Evolutionary conservation across 2,113 vertebrate species (phyloP), one percentile per base, ranked within the genome.

Genomic region (Myrmophylax atrothorax): DNA sequence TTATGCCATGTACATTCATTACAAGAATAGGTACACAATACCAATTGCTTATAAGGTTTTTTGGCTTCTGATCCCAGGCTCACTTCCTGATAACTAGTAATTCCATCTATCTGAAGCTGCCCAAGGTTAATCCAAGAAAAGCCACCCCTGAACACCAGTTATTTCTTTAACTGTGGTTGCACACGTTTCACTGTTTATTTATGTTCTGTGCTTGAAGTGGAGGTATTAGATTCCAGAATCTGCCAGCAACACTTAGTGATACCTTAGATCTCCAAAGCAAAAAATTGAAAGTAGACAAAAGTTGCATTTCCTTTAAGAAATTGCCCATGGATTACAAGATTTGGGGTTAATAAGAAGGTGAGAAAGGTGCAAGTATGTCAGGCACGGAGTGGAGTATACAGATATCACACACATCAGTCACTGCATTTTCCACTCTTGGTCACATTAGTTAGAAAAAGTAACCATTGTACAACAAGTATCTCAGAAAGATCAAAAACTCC

Each of bases 271-370:
- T 63, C n/a, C 42, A 77, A 55, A 19, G 59, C 25, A 81, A 50
- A 77, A 76, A 72, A 33, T 10, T 2, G 0, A 3, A 80, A 86
- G 23, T 1, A 70, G 50, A 63, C 12, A 42, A 5, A 87, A 84
- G n/a, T 0, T 66, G 12, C 23, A 77, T 40, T 68, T 87, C 15
- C 58, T 60, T 77, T 66, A 81, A 70, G 55, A 84, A 95, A 81
- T 0, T 75, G n/a, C 6, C 14, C 3, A 19, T 0, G 0, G 22
- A 67, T 49, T 81, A 78, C 9, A 84, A 42, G 37, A 88, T 67
- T 31, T 50, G 37, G 24, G 18, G 24, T 76, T 3, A 84, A n/a
- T 26, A 55, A n/a, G 15, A 42, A 6, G 64, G 9, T 15, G 9
- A 77, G 46, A 60, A 82, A 70, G 22, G 28, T 0, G 0, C 4